Evolutionary conservation across 2,888 invertebrate genomes (phyloP).

Genomic region (Allophyes oxyacanthae): DNA sequence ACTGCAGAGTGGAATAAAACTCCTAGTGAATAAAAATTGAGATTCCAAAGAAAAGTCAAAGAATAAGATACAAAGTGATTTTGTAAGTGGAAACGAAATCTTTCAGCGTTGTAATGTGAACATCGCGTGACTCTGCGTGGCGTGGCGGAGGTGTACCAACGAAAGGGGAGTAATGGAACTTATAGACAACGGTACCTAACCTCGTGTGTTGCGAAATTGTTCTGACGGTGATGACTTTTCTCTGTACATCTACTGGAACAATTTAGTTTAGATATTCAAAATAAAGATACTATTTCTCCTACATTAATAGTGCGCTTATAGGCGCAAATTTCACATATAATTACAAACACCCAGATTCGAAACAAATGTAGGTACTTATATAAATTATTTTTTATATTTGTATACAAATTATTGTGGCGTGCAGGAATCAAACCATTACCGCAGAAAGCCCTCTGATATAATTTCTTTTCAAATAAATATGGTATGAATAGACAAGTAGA

Average conservation of each 20-base stretch:
- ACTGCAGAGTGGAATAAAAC: slow-evolving; percentile 40
- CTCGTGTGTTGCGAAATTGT: slow-evolving; percentile 46
- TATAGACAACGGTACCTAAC: slow-evolving; percentile 63
- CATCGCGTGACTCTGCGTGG: slow-evolving; percentile 80
- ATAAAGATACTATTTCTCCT: no score
- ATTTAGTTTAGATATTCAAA: no score
- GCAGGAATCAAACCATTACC: no score
- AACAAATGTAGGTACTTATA: no score
- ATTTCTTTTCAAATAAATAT: no score
- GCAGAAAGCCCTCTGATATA: no score
- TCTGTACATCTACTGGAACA: slow-evolving; percentile 13
- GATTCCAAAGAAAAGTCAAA: slow-evolving; percentile 63
- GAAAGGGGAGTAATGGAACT: slow-evolving; percentile 74
- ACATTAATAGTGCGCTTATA: no score
- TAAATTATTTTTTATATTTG: no score
- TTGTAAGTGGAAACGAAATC: slow-evolving; percentile 86
- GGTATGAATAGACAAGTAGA: no score
- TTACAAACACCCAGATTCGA: no score
- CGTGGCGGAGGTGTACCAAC: slow-evolving; percentile 68
- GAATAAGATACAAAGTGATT: slow-evolving; percentile 84
- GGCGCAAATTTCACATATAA: no score
- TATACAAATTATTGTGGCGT: no score
- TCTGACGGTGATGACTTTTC: slow-evolving; percentile 45
- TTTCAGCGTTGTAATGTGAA: slow-evolving; percentile 79
- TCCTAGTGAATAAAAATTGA: slow-evolving; percentile 51